phyloP scores from a whole-genome alignment of 2,113 vertebrate genomes.

The Ctenomys sociabilis region DNA sequence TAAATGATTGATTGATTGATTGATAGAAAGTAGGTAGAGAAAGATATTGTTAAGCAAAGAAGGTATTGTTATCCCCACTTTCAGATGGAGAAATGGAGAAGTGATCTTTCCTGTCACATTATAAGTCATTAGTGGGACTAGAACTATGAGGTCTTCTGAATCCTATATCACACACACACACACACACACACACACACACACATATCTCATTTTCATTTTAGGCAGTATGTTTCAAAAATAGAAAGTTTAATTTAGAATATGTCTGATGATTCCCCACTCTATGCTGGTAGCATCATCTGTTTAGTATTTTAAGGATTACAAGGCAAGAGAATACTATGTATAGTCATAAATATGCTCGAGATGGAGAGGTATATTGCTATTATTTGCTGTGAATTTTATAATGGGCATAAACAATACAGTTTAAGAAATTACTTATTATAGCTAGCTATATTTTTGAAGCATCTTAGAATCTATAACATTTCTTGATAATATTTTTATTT shows the following conservation, averaged over 20 bases:
- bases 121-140: conserved; percentile 22
- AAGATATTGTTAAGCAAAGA: neutral
- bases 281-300: conserved; percentile 29
- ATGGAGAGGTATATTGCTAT: neutral
- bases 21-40: neutral
- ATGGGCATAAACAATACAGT: conserved; percentile 31
- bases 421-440: conserved; percentile 14
- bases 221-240: conserved; percentile 46
- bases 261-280: conserved; percentile 41
- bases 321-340: conserved; percentile 34
- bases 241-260: conserved; percentile 60
- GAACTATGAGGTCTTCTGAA: conserved; percentile 30
- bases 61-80: conserved; percentile 7
- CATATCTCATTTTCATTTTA: conserved; percentile 43
- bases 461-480: conserved; percentile 8
- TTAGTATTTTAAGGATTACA: conserved; percentile 60
- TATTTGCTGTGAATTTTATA: conserved; percentile 30
- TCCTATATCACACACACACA: neutral
- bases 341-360: conserved; percentile 42
- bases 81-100: conserved; percentile 19
- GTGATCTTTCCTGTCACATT: neutral
- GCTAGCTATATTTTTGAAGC: conserved; percentile 24
- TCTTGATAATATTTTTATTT: conserved; percentile 17
- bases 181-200: conserved; percentile 35
- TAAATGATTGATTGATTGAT: no score